These are phyloP conservation scores for Gracilinanus agilis DNA, from an alignment of 2,113 vertebrate genomes.

Conservation along the genomic window DNA sequence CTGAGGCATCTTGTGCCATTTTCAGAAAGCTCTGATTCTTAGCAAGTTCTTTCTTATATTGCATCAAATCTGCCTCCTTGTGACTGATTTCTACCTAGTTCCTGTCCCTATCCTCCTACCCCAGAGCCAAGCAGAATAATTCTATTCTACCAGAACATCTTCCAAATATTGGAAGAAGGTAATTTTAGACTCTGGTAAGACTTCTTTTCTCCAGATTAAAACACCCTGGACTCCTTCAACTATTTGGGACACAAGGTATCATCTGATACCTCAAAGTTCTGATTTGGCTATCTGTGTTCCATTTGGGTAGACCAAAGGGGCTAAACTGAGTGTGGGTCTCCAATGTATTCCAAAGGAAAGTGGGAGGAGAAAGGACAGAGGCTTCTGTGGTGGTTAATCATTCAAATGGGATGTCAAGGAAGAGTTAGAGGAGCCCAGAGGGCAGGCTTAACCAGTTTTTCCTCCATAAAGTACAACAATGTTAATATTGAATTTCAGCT, in stretches of 20 bases:
- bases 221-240: not conserved
- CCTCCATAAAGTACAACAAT: not conserved
- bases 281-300: slow-evolving; percentile 36
- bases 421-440: not conserved
- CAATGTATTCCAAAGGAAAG: not conserved
- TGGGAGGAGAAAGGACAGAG: not conserved
- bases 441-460: slow-evolving; percentile 17
- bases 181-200: not conserved
- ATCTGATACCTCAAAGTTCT: slow-evolving; percentile 31
- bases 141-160: not conserved
- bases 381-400: slow-evolving; percentile 2
- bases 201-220: not conserved
- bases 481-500: slow-evolving; percentile 32
- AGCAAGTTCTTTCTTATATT: not conserved
- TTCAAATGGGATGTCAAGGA: not conserved
- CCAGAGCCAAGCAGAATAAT: not conserved
- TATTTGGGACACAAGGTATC: not conserved
- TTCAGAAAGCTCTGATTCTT: not conserved
- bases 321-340: slow-evolving; percentile 17
- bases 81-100: not conserved
- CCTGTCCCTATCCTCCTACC: not conserved
- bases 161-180: not conserved
- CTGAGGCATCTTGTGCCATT: not conserved
- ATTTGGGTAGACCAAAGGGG: slow-evolving; percentile 3
- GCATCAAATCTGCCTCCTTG: not conserved